Base-by-base conservation (phyloP, 2,797 vertebrate species). In the Manis javanica region DNA sequence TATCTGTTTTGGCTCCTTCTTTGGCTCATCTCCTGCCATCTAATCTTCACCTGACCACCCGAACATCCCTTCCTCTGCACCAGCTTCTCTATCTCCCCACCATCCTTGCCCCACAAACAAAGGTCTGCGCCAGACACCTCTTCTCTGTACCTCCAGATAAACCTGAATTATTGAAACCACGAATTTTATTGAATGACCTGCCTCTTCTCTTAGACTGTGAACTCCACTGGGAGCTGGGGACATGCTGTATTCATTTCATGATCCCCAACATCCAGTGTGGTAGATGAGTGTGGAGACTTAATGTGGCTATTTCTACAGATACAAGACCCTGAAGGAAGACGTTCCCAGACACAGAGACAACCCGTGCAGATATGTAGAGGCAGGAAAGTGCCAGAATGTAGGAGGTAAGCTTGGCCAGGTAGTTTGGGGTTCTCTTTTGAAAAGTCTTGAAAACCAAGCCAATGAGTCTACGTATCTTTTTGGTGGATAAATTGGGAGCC, bases 361-460 rank as follows among this genome's bases (percentile, higher is more conserved):
- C 46, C 57, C 26, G 42, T 39, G 53, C 18, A 16, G 24, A 39
- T 0, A 19, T 16, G 12, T 10, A 10, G 31, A 51, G 24, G 29
- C 34, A 68, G 24, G 24, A 69, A 46, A 63, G 53, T 39, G 23
- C 31, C 8, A 2, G 4, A 0, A 1, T 14, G 2, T 3, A 55
- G 23, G 4, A 13, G n/a, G 10, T 7, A 53, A 3, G 24, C 21
- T 19, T 13, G 26, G 34, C 26, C 59, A 21, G 24, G 31, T 39
- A 79, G 37, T 21, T 5, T 5, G 7, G 26, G 31, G 37, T 15
- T 59, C 16, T 49, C 82, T 68, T 61, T 39, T 29, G 55, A 42
- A 83, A 88, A 31, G 42, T 42, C 51, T 88, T 57, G 77, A n/a
- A 42, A 61, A 19, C 4, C 39, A 34, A 18, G 26, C 42, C 21